Base-by-base conservation (phyloP, 1,140 invertebrate species). In the Drosophila ohnishii region DNA sequence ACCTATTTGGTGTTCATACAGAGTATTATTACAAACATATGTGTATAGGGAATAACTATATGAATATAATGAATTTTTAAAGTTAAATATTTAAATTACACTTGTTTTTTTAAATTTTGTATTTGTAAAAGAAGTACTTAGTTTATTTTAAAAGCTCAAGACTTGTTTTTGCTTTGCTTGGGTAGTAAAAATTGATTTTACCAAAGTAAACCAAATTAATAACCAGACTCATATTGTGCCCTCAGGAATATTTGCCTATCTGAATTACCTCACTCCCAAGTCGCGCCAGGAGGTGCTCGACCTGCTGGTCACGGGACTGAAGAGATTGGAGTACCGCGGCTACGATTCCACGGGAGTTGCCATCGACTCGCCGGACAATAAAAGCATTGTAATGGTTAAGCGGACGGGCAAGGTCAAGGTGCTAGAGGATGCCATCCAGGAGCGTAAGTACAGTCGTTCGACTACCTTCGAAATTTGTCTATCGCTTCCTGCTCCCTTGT, bases 331-430 rank as follows among this genome's bases (percentile, higher is more conserved):
- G 94, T 99, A 99, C 93, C 95, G 99, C 90, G 99, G 99, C 67
- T 99, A 99, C 93, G 99, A 99, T 92, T 99, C 98, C 35, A 98
- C 99, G 95, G 98, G 98, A 72, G 95, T 99, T 71, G 98, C 98
- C 37, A 94, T 99, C 85, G 98, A 99, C 92, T 94, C 94, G 37
- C 92, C 94, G 32, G 94, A 95, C 92, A 94, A 95, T 69, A 95
- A 96, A 87, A 94, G 95, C 73, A 97, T 99, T 77, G 93, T 95
- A 55, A 95, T 99, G 78, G 95, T 99, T 79, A 98, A 98, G 92
- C 96, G 96, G 91, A 95, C 95, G 65, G 99, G 99, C 81, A 99
- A 99, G 94, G 99, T 99, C 55, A 95, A 96, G 84, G 95, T 95
- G 22, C 94, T 99, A 19, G 96, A 98, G 91, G 96, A 99, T 80